Evolutionary conservation across 2,113 vertebrate genomes (phyloP).

Genomic region (Anthoscopus minutus): DNA sequence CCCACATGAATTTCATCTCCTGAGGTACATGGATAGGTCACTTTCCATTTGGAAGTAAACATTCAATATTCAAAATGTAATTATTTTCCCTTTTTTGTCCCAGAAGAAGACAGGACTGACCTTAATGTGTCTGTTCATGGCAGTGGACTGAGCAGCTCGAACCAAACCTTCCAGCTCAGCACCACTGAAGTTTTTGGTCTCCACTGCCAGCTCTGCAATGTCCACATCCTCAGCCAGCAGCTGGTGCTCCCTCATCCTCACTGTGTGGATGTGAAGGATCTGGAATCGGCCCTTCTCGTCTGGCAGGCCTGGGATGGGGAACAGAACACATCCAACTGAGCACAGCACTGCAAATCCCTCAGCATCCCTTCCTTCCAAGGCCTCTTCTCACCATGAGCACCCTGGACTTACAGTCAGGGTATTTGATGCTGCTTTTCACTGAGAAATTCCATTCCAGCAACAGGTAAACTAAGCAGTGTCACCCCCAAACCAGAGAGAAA

Average conservation of each 20-base stretch:
- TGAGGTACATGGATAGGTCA: not conserved
- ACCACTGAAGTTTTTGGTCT: conserved; percentile 96
- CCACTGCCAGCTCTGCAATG: conserved; percentile 82
- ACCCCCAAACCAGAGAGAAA: not conserved
- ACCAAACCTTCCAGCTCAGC: conserved; percentile 94
- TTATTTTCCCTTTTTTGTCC: not conserved
- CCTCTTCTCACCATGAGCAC: not conserved
- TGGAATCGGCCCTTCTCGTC: conserved; percentile 90
- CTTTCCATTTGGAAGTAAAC: not conserved
- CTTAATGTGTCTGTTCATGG: conserved; percentile 98
- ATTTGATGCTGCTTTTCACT: not conserved
- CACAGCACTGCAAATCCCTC: not conserved
- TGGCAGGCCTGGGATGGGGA: conserved; percentile 76
- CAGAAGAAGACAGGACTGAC: conserved; percentile 62
- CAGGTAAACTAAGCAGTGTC: not conserved
- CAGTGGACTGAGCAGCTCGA: conserved; percentile 92
- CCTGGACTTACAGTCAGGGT: not conserved
- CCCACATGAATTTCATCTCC: not conserved
- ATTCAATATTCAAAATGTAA: not conserved
- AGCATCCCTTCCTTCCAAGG: not conserved
- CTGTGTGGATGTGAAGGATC: conserved; percentile 93
- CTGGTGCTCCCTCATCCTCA: conserved; percentile 85
- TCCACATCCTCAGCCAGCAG: conserved; percentile 83
- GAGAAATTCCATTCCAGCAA: not conserved
- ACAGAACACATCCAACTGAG: not conserved